phyloP scores from a whole-genome alignment of 1,140 invertebrate species.

The Leptopilina boulardi region DNA sequence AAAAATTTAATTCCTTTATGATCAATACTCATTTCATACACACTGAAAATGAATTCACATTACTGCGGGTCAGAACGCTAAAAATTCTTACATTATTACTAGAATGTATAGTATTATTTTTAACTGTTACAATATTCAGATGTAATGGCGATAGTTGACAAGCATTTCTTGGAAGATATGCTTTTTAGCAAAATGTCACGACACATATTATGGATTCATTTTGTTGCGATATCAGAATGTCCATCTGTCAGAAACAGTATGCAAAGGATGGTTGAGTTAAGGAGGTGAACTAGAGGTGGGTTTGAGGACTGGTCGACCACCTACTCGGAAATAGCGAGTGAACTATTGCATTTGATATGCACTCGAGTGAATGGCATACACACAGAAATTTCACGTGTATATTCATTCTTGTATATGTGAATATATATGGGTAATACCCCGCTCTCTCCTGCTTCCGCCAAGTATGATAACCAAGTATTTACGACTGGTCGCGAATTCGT shows the following conservation, averaged over 20 bases:
- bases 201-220: background rate
- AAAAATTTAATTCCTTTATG: too few relatives aligned
- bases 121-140: too few relatives aligned
- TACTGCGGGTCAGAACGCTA: too few relatives aligned
- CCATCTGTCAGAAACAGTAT: conserved; percentile 26
- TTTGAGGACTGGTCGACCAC: conserved; percentile 47
- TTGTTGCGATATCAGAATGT: conserved; percentile 26
- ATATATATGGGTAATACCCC: conserved; percentile 67
- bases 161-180: background rate
- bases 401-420: conserved; percentile 64
- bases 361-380: conserved; percentile 65
- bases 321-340: conserved; percentile 50
- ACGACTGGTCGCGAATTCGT: conserved; percentile 67
- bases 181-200: background rate
- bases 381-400: conserved; percentile 49
- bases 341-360: conserved; percentile 65
- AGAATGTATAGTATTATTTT: too few relatives aligned
- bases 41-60: too few relatives aligned
- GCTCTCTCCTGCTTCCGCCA: conserved; percentile 68
- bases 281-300: conserved; percentile 15
- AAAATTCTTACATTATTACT: too few relatives aligned
- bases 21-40: too few relatives aligned
- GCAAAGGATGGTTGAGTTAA: conserved; percentile 23
- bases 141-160: background rate
- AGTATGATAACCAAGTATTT: conserved; percentile 75